Evolutionary conservation across 2,113 vertebrate species (phyloP).

Genomic region (Cichladusa arquata): DNA sequence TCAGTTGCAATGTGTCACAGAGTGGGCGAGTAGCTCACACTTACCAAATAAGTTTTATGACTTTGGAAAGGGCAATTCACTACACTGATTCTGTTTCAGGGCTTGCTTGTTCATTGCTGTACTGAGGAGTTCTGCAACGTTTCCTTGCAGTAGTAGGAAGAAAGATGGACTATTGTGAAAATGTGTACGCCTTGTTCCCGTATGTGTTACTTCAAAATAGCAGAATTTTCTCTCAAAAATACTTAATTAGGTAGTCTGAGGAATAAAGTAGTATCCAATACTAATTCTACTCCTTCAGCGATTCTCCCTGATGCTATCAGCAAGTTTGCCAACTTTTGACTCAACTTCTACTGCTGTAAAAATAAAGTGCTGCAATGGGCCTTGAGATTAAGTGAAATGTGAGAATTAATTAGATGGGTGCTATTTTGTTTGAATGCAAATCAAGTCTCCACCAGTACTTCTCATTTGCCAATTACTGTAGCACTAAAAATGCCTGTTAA

Average conservation of each 20-base stretch:
- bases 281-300: not conserved
- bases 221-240: not conserved
- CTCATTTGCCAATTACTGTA: not conserved
- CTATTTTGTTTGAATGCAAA: not conserved
- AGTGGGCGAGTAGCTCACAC: not conserved
- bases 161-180: not conserved
- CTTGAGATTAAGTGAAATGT: not conserved
- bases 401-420: not conserved
- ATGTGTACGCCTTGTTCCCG: fast-evolving
- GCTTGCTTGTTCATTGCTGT: not conserved
- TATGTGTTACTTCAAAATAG: not conserved
- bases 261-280: not conserved
- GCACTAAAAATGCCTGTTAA: not conserved
- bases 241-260: not conserved
- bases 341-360: not conserved
- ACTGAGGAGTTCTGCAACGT: not conserved
- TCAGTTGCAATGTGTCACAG: not conserved
- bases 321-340: not conserved
- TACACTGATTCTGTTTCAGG: not conserved
- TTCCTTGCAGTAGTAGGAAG: not conserved
- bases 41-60: not conserved
- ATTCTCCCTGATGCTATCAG: not conserved
- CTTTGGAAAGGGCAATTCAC: not conserved
- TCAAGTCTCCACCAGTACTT: not conserved
- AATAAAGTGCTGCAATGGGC: not conserved